Evolutionary conservation across 2,797 vertebrate species (phyloP), one percentile per base, ranked within the genome.

Genomic region (Tokudaia tokunoshimensis): DNA sequence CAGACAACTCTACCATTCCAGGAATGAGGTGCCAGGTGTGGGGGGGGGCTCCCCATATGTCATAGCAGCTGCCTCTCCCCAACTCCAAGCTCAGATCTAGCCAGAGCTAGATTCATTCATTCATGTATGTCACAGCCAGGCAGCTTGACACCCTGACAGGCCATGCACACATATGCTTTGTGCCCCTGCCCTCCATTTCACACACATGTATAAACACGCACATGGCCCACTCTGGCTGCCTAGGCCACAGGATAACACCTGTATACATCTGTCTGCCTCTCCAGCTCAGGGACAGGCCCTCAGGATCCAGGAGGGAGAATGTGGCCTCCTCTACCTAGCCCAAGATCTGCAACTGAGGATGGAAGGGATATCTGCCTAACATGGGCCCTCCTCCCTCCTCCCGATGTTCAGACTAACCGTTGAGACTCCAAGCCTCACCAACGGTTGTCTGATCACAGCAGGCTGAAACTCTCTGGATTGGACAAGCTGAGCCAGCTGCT

Each of bases 381-480:
- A 5, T 63, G 31, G 41, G 24, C 19, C 70, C 37, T 75, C 72
- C 22, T 26, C 37, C 10, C 31, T 24, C 15, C 41, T 50, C 47
- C 89, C 9, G 31, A 37, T 19, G 47, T 78, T 86, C 89, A 95
- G 29, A 19, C 50, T 76, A 95, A 96, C 94, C 0, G 94, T 97
- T 97, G 92, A 91, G 93, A 96, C 90, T 72, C 31, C 0, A 81
- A 7, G 96, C 91, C 76, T 90, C 93, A 63, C 89, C 96, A 97
- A 92, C 94, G 75, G 95, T 75, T 37, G 59, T 78, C 80, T 89
- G 50, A 14, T 83, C 47, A 96, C 97, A 97, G 97, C 94, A 84
- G 93, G 59, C 93, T 92, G 87, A 59, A 50, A 41, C 37, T 59
- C 67, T 61, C 14, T 24, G 63, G 79, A 31, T 34, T 44, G 55